Percentiles rank a stretch among this genome's conserved stretches.
phyloP scores from a whole-genome alignment of 2,888 invertebrate species.

The Ecliptopera silaceata region DNA sequence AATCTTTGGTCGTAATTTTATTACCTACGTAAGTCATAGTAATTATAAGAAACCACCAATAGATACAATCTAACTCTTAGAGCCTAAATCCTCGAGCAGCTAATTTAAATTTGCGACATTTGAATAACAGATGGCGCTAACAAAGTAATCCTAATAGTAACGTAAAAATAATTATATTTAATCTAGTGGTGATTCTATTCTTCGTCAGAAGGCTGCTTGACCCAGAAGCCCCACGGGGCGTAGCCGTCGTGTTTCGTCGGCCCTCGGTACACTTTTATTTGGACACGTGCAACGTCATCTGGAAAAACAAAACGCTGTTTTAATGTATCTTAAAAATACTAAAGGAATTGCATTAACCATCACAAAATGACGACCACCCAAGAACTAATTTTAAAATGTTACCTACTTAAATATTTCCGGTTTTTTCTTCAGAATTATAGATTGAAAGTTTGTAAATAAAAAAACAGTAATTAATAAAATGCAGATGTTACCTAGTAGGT shows the following conservation, averaged over 20 bases:
- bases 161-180: neutral
- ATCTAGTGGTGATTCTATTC: slow-evolving; percentile 7
- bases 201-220: slow-evolving; percentile 87
- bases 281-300: slow-evolving; percentile 85
- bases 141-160: neutral
- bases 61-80: neutral
- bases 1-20: slow-evolving; percentile 3
- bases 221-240: slow-evolving; percentile 89
- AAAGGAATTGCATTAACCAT: no score
- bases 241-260: slow-evolving; percentile 85
- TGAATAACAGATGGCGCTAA: slow-evolving; percentile 1
- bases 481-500: no score
- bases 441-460: no score
- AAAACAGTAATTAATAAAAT: no score
- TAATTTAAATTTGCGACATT: no score
- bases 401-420: no score
- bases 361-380: no score
- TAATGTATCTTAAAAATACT: no score
- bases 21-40: neutral
- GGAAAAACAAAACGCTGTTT: slow-evolving; percentile 34
- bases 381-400: no score
- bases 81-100: neutral
- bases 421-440: no score
- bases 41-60: neutral
- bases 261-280: slow-evolving; percentile 89